Evolutionary conservation across 2,888 invertebrate genomes (phyloP).

Genomic region (Punctoribates punctum): DNA sequence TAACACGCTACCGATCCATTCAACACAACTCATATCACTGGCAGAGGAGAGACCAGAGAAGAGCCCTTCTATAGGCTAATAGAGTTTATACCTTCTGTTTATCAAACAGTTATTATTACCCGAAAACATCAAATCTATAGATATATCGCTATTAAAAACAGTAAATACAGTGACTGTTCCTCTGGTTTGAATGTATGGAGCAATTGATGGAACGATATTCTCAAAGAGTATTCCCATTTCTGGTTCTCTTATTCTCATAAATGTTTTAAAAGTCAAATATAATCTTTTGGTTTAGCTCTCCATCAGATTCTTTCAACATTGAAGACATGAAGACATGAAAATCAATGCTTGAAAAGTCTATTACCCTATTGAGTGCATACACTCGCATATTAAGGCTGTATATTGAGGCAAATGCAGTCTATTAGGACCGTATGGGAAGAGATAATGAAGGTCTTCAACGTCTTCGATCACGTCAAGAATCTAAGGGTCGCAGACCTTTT

Average conservation of each 20-base stretch:
- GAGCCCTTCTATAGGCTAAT: neutral
- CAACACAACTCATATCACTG: neutral
- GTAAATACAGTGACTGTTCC: neutral
- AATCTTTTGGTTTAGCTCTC: conserved; percentile 25
- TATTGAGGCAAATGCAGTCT: conserved; percentile 29
- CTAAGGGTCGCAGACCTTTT: conserved; percentile 27
- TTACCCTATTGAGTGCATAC: neutral
- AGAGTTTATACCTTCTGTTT: neutral
- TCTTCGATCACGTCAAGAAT: conserved; percentile 26
- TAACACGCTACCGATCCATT: conserved; percentile 34
- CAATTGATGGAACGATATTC: conserved; percentile 1
- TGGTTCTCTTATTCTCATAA: neutral
- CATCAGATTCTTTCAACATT: conserved; percentile 8
- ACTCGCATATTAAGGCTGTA: neutral
- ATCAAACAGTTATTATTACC: conserved; percentile 26
- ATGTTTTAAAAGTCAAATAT: conserved; percentile 13
- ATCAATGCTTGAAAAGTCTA: conserved; percentile 26
- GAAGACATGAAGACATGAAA: conserved; percentile 32
- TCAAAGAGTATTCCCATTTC: neutral
- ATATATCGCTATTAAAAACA: neutral
- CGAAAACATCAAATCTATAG: neutral
- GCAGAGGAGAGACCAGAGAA: too few species aligned
- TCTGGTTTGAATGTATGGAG: neutral
- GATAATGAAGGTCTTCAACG: conserved; percentile 2
- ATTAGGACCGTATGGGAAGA: conserved; percentile 32